Evolutionary conservation across 92 coral and sea anemone genomes (phyloP).

Genomic region (Actinernus sp.): DNA sequence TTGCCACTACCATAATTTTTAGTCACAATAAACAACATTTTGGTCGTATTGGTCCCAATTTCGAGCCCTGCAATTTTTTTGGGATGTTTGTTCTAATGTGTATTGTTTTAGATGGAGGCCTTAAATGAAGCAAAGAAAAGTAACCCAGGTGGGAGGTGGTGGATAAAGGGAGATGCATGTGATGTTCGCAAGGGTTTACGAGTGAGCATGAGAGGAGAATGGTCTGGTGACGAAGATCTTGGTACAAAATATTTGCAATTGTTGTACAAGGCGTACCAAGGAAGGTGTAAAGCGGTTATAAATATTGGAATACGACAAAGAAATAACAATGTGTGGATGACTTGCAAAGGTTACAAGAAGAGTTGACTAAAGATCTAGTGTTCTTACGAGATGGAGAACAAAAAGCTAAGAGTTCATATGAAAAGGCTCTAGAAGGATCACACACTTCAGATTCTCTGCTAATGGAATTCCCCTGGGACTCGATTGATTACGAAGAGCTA

Average conservation of each 20-base stretch:
- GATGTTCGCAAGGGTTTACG: conserved; percentile 41
- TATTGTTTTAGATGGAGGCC: conserved; percentile 13
- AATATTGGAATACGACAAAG: conserved; percentile 1
- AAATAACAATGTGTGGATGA: no score
- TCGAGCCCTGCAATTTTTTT: no score
- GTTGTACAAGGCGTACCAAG: conserved; percentile 19
- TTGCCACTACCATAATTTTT: no score
- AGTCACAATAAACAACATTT: no score
- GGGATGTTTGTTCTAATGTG: no score
- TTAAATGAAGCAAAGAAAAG: conserved; percentile 19
- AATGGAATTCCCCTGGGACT: conserved; percentile 70
- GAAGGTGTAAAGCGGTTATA: conserved; percentile 11
- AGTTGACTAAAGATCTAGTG: neutral
- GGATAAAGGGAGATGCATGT: conserved; percentile 57
- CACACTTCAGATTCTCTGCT: conserved; percentile 6
- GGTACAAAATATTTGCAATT: conserved; percentile 28
- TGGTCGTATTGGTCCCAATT: no score
- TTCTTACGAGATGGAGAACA: conserved; percentile 1
- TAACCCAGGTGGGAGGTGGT: conserved; percentile 49
- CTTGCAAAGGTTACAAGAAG: neutral
- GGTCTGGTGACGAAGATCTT: conserved; percentile 57
- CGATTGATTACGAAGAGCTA: conserved; percentile 45
- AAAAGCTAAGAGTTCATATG: neutral
- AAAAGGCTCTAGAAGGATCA: neutral
- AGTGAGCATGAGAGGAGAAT: conserved; percentile 33